Evolutionary conservation across 2,888 invertebrate species (phyloP), one percentile per base, ranked within the genome.

Genomic region (Pilophorus perplexus): DNA sequence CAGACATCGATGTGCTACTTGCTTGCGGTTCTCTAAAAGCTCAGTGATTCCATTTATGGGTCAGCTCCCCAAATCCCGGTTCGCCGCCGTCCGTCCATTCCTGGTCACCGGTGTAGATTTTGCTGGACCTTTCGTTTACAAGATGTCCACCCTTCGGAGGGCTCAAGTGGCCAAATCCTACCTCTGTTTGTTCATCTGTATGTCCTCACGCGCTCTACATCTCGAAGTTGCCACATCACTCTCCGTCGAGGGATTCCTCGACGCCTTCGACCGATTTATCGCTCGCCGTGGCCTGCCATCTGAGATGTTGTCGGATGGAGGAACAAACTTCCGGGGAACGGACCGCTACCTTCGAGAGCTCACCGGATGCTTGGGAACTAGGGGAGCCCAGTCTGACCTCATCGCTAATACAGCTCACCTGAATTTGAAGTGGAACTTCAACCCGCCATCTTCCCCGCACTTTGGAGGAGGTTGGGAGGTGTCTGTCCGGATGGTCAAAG

Each of bases 251-350:
- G 71, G 71, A 0, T 76, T 77, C 66, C n/a, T 76, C 2, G 73
- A 74, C 0, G 71, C 74, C 0, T 66, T 76, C 3, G 66, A 73
- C 4, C 64, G 75, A 54, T 76, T 76, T 55, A 65, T 74, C 0
- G 66, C 73, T 1, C 25, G 75, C 16, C 50, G 75, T 42, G 76
- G 75, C 1, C 50, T 70, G 14, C 72, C 73, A 0, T 20, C 57
- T 10, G 66, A 73, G 1, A 70, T 77, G 0, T 73, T 69, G 46
- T 74, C 74, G 1, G 76, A 77, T 59, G 74, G 75, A 23, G 75
- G 74, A 1, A 74, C 74, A 1, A 76, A 75, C 66, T 77, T 75
- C 60, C 71, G 75, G 1, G 75, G 74, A 2, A 74, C 75, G 0
- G 69, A 69, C 40, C 57, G 40, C 5, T 46, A 70, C 28, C 22